Percentiles rank a stretch among this genome's conserved stretches.
Evolutionary conservation across 2,888 invertebrate genomes (phyloP).

Genomic region (Aelia acuminata): DNA sequence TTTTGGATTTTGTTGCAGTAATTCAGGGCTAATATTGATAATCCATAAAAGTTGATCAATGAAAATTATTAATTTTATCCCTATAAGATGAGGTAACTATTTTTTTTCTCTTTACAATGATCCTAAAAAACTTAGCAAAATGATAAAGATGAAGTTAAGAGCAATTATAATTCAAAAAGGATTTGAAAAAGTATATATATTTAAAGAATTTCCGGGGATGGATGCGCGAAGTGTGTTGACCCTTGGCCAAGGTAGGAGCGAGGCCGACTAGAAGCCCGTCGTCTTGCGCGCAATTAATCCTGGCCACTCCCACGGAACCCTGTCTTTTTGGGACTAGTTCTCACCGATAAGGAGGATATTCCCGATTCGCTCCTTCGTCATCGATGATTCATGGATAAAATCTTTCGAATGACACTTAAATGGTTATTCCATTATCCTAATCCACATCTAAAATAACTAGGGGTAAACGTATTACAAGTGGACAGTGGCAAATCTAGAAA

Average conservation of each 20-base stretch:
- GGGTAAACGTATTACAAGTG: no score
- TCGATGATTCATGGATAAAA: background rate
- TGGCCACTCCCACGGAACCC: background rate
- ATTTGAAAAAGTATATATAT: background rate
- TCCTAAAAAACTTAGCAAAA: no score
- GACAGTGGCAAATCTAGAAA: no score
- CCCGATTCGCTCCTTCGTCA: background rate
- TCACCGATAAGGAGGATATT: no score
- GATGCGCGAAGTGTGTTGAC: constrained; percentile 54
- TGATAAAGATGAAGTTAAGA: background rate
- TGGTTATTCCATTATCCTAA: no score
- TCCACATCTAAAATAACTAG: no score
- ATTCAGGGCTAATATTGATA: no score
- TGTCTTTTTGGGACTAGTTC: constrained; percentile 6
- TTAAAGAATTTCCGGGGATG: constrained; percentile 31
- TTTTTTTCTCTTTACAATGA: no score
- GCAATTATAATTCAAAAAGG: background rate
- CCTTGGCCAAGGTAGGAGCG: constrained; percentile 19
- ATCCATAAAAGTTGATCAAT: no score
- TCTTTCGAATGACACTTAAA: background rate
- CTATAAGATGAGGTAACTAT: no score
- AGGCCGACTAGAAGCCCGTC: background rate
- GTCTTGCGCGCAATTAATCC: constrained; percentile 9
- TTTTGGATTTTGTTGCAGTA: no score
- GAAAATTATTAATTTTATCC: no score